Base-by-base conservation (phyloP, 2,888 invertebrate genomes). In the Hemithea aestivaria region DNA sequence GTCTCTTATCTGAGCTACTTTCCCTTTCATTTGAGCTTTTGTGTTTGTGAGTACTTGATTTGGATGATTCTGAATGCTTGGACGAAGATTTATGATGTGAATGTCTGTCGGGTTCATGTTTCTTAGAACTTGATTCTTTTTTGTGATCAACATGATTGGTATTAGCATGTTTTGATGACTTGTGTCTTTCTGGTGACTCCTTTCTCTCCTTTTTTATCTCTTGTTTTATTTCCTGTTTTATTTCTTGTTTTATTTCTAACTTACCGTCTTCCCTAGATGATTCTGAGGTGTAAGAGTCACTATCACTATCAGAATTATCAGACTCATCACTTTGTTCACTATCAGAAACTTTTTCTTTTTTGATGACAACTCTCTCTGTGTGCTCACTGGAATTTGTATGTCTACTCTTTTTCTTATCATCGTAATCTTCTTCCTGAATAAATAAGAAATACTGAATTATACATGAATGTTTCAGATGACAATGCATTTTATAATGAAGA, bases 391-490 rank as follows among this genome's bases (percentile, higher is more conserved):
- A 62, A 53, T 64, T 42, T 22, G 29, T 69, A 42, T 62, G 59
- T 58, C 71, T 80, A 4, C 26, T 33, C 26, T 62, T 66, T 53
- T 73, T 78, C 46, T 79, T 81, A 25, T 48, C 45, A 40, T 70
- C 61, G 24, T 66, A 56, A 42, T 81, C 72, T 45, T 84, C 83
- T 34, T 84, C 81, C 83, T 84, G 48, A 45, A 71, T 60, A 32
- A 28, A 42, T 48, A n/a, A 16, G 5, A 16, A 16, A 16, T 16
- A 16, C 16, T 16, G 16, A 16, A n/a, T n/a, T n/a, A n/a, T n/a
- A n/a, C n/a, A n/a, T n/a, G n/a, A n/a, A n/a, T 25, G 12, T 33
- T 16, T 8, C 7, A 10, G 7, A 28, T 10, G 7, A 32, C 20
- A 24, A n/a, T n/a, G n/a, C n/a, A n/a, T n/a, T n/a, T n/a, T n/a